A percentile compares a stretch with the other conserved stretches of the same genome.
Conservation (phyloP, 2,113 vertebrate species). For the Poicephalus gulielmi region DNA sequence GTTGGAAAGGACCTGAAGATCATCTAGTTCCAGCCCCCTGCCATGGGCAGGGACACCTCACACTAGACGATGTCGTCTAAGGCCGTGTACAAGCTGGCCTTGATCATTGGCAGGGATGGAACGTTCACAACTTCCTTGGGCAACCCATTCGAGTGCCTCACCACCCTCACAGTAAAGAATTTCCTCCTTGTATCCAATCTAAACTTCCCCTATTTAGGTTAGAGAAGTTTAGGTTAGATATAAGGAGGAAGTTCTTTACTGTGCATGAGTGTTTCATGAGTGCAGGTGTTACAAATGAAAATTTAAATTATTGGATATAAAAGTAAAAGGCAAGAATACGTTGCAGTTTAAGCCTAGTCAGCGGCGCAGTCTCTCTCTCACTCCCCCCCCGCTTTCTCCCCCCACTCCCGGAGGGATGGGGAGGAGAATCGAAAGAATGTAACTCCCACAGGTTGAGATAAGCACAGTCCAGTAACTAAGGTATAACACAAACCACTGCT, state of each 20-base stretch:
- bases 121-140: background rate
- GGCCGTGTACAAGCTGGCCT: background rate
- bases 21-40: background rate
- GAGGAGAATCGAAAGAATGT: too few relatives aligned
- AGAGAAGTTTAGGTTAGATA: background rate
- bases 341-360: too few relatives aligned
- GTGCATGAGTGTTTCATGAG: background rate
- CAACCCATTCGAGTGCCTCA: background rate
- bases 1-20: background rate
- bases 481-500: too few relatives aligned
- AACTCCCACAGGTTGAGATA: too few relatives aligned
- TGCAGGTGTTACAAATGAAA: background rate
- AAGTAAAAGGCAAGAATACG: background rate
- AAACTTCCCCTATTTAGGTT: background rate
- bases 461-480: too few relatives aligned
- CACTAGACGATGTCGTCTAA: background rate
- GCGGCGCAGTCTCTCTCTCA: too few relatives aligned
- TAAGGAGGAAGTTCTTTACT: background rate
- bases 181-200: background rate
- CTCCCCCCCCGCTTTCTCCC: too few relatives aligned
- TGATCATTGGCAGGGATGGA: background rate
- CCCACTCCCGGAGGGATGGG: too few relatives aligned
- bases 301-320: background rate
- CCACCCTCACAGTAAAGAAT: background rate
- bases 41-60: background rate